Base-by-base conservation (phyloP, 2,888 invertebrate species). In the Ramazzottius varieornatus region DNA sequence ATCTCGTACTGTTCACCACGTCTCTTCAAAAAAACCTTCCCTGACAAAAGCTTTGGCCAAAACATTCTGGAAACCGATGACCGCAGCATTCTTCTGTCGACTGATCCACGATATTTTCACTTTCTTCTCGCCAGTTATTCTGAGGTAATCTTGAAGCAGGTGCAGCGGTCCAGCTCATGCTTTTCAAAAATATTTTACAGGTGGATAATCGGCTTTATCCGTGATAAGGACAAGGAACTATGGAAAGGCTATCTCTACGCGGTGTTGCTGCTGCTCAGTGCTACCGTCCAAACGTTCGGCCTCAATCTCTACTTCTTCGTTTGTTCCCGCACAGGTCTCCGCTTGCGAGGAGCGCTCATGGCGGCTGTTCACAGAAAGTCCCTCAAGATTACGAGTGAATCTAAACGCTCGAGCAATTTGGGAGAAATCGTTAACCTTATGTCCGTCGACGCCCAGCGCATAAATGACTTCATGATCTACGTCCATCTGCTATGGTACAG, bases 351-450 rank as follows among this genome's bases (percentile, higher is more conserved):
- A 24, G 20, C 54, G 4, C 8, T 54, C 54, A 54, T 54, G 20
- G 54, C 54, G 8, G 13, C 54, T 8, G 54, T 54, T 4, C 24
- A 54, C 54, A 8, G 54, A 13, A 54, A 54, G 40, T 40, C 40
- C 8, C 40, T 80, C 24, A 71, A 70, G 63, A 69, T 80, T 65
- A 77, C 78, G 20, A 77, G 73, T 67, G 68, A 75, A 1, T 75
- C 79, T 1, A 71, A 77, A 32, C 73, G 73, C 33, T 72, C 72
- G 4, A 77, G 76, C 33, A 80, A 79, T 1, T 76, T 77, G 1
- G 80, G 80, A 1, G 79, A 80, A 70, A 78, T 80, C 63, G 78
- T 80, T 1, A 80, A 80, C 70, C 70, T 80, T 67, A 80, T 80
- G 75, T 74, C 78, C 4, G 76, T 78, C 64, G 79, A 79, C 68